A percentile compares a stretch with the other conserved stretches of the same genome.
These are phyloP conservation scores for Brevimyrus niger DNA, from an alignment of 2,113 vertebrate species.

Conservation along the genomic window DNA sequence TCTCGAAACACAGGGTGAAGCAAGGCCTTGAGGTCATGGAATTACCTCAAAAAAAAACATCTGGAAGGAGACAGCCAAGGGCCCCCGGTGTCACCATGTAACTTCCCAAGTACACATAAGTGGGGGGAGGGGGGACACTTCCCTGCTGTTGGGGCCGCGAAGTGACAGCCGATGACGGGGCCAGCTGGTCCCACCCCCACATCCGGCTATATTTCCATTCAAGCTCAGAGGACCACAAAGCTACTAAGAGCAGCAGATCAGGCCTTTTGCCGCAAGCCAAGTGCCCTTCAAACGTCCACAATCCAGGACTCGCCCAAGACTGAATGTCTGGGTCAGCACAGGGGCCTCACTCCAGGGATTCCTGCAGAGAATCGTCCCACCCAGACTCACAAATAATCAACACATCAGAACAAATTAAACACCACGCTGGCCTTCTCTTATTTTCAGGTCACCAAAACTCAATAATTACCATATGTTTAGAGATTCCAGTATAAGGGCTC, in stretches of 20 bases:
- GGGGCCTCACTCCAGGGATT: background rate
- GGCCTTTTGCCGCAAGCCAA: background rate
- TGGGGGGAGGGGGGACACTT: background rate
- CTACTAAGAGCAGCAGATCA: background rate
- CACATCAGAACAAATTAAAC: background rate
- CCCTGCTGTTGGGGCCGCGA: background rate
- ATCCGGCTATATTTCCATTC: background rate
- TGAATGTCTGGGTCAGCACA: background rate
- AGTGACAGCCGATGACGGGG: background rate
- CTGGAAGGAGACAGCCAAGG: background rate
- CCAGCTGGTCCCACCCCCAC: background rate
- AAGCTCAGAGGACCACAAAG: constrained; percentile 2
- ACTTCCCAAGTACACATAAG: background rate
- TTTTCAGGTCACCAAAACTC: background rate
- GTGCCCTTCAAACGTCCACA: background rate
- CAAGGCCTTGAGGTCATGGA: too few species aligned
- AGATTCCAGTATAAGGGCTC: background rate
- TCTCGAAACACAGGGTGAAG: background rate
- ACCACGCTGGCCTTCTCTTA: background rate
- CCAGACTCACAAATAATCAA: background rate
- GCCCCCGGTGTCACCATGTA: background rate
- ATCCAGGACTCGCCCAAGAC: background rate
- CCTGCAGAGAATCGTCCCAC: background rate
- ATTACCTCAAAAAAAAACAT: background rate
- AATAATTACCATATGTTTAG: background rate